Conservation (phyloP, 92 coral and sea anemone species). For the Epizoanthus ramosus region DNA sequence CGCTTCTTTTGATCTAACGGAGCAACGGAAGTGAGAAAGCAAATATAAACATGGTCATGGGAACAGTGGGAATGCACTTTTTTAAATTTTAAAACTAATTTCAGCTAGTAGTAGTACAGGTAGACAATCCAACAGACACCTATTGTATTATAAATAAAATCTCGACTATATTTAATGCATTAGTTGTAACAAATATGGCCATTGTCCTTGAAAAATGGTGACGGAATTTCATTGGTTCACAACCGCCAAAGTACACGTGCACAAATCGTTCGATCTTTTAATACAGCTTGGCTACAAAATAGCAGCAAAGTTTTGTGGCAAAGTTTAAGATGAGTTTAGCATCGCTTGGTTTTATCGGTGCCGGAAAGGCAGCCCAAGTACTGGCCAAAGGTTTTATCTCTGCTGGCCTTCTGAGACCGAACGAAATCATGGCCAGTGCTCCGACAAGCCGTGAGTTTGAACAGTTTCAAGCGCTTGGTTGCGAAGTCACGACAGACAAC, state of each 20-base stretch:
- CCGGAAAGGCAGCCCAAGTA: slow-evolving; percentile 95
- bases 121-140: neutral
- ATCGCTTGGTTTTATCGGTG: slow-evolving; percentile 93
- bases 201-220: neutral
- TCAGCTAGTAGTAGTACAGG: no score
- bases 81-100: no score
- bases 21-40: no score
- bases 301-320: neutral
- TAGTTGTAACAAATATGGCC: neutral
- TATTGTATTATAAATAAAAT: neutral
- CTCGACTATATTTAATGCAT: neutral
- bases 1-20: no score
- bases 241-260: slow-evolving; percentile 13
- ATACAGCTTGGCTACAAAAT: neutral
- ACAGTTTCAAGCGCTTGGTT: slow-evolving; percentile 83
- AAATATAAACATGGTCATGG: no score
- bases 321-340: slow-evolving; percentile 75
- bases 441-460: slow-evolving; percentile 82
- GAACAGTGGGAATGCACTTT: no score
- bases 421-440: slow-evolving; percentile 91
- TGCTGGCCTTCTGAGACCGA: slow-evolving; percentile 84
- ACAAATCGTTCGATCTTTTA: neutral
- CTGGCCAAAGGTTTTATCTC: slow-evolving; percentile 89
- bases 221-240: slow-evolving; percentile 6
- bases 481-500: slow-evolving; percentile 90